Evolutionary conservation across 1,140 invertebrate species (phyloP), one percentile per base, ranked within the genome.

Genomic region (Glossosoma conforme): DNA sequence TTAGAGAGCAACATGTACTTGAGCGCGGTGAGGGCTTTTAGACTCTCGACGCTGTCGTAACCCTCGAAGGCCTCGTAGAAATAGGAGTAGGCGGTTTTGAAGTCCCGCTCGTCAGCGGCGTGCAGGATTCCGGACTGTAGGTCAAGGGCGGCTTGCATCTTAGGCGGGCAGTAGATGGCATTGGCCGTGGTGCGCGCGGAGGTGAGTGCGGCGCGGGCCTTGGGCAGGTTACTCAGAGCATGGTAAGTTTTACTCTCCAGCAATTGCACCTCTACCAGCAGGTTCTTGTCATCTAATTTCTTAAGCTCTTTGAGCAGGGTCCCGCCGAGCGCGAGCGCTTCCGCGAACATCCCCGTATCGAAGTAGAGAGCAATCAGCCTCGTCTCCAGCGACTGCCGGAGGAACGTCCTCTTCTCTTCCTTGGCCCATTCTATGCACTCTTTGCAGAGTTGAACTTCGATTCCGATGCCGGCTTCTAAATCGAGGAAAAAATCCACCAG

Each of bases 11-110:
- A 79, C 97, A 99, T 99, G 70, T 99, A 99, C 67, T 99, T 99
- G 1, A 99, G 74, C 15, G 93, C 91, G 30, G 84, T 90, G 2
- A 98, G 69, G 8, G 97, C 96, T 70, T 93, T 96, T 10, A 85
- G 83, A 62, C 81, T 86, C 63, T 97, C 93, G 13, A 96, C 88
- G 58, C 92, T 95, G 70, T 99, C 95, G 73, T 96, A 98, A 54
- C 95, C 95, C 79, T 99, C 97, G 75, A 99, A 99, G 25, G 97
- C 97, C 79, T 99, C 97, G 75, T 98, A 99, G 68, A 99, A 99
- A 68, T 99, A 99, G 28, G 97, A 99, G 71, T 97, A 99, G 25
- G 97, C 97, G 59, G 97, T 99, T 80, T 99, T 99, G 69, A 99
- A 99, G 66, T 99, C 97, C 64, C 90, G 85, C 69, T 99, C 97